Evolutionary conservation across 2,888 invertebrate genomes (phyloP), one percentile per base, ranked within the genome.

Genomic region (Microctonus aethiopoides): DNA sequence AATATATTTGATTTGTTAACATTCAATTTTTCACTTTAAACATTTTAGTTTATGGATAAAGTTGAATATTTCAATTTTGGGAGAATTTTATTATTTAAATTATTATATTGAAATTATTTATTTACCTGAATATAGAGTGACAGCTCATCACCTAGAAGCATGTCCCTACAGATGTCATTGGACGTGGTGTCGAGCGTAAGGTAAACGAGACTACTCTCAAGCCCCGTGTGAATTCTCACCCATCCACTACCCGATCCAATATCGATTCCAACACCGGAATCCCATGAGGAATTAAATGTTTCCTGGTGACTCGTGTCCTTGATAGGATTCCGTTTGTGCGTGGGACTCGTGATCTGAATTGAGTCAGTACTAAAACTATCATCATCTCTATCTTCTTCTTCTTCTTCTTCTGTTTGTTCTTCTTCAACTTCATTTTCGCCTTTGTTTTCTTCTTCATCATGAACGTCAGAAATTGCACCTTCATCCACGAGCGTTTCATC

Each of bases 211-310:
- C 91, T 88, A 67, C 90, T 89, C 71, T 90, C 88, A 76, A 89
- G 88, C 70, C 90, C 91, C 72, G 90, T 90, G 80, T 90, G 90
- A 72, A 91, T 89, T 61, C 91, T 87, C 73, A 91, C 89, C 91
- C 91, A 91, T 70, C 91, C 91, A 75, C 89, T 88, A 54, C 84
- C 84, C 36, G 81, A 86, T 77, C 85, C 89, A 84, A 89, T 88
- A 82, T 88, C 89, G 84, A 84, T 88, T 82, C 88, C 89, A 83
- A 86, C 89, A 79, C 87, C 85, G 7, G 85, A 86, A 68, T 86
- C 86, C 79, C 84, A 84, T 9, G 84, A 85, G 78, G 84, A 84
- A 79, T 83, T 83, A 73, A 83, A 81, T 63, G 80, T 80, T 76
- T 80, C 80, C 65, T 67, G 75, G 64, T 74, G 70, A 74, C 76